Conservation (phyloP, 2,797 vertebrate species). For the Pelobates cultripes region DNA sequence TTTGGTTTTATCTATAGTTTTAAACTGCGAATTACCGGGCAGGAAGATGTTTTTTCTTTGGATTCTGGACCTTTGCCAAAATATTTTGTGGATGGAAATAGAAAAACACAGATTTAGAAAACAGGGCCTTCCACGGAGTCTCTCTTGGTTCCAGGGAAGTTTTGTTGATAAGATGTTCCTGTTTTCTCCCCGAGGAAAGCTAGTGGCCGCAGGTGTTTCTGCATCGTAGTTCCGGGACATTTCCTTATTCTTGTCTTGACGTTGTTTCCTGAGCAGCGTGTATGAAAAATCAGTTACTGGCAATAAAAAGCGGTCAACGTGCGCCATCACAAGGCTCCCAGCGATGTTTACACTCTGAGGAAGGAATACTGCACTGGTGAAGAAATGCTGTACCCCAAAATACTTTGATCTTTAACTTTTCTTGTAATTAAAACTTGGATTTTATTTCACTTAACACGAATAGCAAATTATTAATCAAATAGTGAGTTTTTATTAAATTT, state of each 20-base stretch:
- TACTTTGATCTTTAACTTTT: neutral
- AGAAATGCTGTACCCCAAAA: neutral
- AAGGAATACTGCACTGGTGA: neutral
- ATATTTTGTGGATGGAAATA: neutral
- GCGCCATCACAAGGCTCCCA: constrained; percentile 1
- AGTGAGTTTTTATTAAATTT: too few species aligned
- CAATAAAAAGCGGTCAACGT: constrained; percentile 6
- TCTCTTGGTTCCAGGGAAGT: constrained; percentile 65
- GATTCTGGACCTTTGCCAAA: too few species aligned
- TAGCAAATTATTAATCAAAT: too few species aligned
- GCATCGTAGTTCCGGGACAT: constrained; percentile 46
- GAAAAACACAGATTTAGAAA: neutral
- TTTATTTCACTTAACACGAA: too few species aligned
- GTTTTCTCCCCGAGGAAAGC: constrained; percentile 77
- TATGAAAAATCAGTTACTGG: constrained; percentile 51
- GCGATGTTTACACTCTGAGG: neutral
- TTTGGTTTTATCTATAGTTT: too few species aligned
- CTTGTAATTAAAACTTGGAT: neutral
- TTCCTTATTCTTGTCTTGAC: constrained; percentile 47
- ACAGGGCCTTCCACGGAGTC: neutral
- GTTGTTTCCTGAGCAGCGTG: constrained; percentile 66
- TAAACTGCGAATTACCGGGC: too few species aligned
- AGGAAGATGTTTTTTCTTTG: too few species aligned
- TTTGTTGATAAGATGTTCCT: constrained; percentile 78
- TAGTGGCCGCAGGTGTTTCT: constrained; percentile 75